Evolutionary conservation across 2,888 invertebrate genomes (phyloP).

Genomic region (Calliscelio sp.): DNA sequence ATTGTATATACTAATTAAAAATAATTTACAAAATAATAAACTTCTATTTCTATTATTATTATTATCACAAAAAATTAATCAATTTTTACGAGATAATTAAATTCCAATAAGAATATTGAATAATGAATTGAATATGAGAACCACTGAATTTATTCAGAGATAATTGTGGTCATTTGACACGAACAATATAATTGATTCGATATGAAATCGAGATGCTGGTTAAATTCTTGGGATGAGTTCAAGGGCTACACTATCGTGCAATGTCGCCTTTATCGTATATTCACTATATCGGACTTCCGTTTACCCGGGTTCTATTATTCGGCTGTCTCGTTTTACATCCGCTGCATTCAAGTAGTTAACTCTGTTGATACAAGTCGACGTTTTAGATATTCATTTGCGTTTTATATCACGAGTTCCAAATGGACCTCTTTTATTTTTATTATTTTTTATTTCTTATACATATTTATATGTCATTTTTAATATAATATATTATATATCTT

Average conservation of each 20-base stretch:
- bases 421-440: constrained; percentile 51
- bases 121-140: too few relatives aligned
- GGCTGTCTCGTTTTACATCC: constrained; percentile 59
- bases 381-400: constrained; percentile 65
- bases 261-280: constrained; percentile 61
- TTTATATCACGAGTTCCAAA: constrained; percentile 45
- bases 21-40: too few relatives aligned
- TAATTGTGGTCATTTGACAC: too few relatives aligned
- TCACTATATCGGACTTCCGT: constrained; percentile 68
- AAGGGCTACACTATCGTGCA: constrained; percentile 64
- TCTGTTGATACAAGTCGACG: constrained; percentile 57
- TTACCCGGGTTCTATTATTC: constrained; percentile 59
- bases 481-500: too few relatives aligned
- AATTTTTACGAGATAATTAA: too few relatives aligned
- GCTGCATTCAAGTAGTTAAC: constrained; percentile 55
- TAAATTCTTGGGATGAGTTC: constrained; percentile 49
- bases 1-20: too few relatives aligned
- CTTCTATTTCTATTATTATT: too few relatives aligned
- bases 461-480: too few relatives aligned
- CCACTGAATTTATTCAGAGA: too few relatives aligned
- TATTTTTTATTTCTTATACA: too few relatives aligned
- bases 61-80: too few relatives aligned
- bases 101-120: too few relatives aligned
- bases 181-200: constrained; percentile 10
- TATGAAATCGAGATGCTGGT: constrained; percentile 5